These are phyloP conservation scores for Lamprotornis superbus DNA, from an alignment of 2,113 vertebrate species.

Conservation along the genomic window DNA sequence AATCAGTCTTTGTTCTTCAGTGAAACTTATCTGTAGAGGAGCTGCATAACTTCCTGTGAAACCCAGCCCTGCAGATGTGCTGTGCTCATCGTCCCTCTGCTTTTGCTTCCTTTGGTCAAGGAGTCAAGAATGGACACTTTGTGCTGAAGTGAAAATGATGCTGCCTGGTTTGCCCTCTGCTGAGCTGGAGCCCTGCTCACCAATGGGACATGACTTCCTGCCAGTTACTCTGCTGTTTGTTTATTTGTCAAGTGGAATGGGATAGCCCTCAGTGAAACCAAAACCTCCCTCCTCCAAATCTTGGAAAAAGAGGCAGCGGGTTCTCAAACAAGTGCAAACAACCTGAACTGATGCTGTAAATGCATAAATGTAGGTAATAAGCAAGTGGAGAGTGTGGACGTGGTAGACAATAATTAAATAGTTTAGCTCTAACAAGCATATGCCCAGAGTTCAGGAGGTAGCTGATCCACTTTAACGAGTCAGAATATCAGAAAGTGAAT, in stretches of 20 bases:
- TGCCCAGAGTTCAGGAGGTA: neutral
- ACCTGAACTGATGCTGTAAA: neutral
- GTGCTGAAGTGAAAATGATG: conserved; percentile 69
- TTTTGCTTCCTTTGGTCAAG: conserved; percentile 56
- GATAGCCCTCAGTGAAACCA: neutral
- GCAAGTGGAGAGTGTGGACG: neutral
- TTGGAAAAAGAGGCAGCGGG: neutral
- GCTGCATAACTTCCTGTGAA: conserved; percentile 73
- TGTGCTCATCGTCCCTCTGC: neutral
- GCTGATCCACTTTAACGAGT: neutral
- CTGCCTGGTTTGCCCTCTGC: conserved; percentile 40
- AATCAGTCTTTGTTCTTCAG: conserved; percentile 73
- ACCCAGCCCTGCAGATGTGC: conserved; percentile 70
- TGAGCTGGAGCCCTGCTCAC: conserved; percentile 26
- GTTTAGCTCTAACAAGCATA: neutral
- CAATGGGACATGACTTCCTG: conserved; percentile 56
- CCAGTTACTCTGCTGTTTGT: conserved; percentile 46
- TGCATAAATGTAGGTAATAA: neutral
- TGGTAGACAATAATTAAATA: neutral
- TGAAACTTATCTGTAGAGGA: conserved; percentile 78
- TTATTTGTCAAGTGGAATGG: conserved; percentile 41
- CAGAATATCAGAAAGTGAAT: conserved; percentile 1
- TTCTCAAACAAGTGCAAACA: conserved; percentile 20
- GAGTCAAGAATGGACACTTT: conserved; percentile 77
- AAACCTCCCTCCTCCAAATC: neutral